Evolutionary conservation across 2,113 vertebrate species (phyloP), one percentile per base, ranked within the genome.

Genomic region (Laterallus jamaicensis): DNA sequence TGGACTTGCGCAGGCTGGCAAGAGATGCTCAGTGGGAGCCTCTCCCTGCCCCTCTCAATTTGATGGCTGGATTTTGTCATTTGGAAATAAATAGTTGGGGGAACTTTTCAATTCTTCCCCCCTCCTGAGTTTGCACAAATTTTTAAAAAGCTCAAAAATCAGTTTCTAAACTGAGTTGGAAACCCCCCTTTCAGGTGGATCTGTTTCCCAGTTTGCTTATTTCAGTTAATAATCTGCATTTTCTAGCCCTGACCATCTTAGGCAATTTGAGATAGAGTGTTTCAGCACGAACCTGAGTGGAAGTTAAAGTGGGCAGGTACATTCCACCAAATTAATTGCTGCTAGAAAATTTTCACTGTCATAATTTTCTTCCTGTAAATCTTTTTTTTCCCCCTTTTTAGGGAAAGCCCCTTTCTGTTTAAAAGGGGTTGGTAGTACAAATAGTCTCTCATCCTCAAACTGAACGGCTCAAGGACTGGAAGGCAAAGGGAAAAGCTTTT

Each of bases 21-120:
- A 64, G 29, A 1, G 1, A 18, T 31, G 49, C 10, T 68, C 1
- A 1, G 60, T n/a, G 35, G 0, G 37, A 54, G 12, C 15, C 17
- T n/a, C 50, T 70, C 50, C 19, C 10, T n/a, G 26, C 9, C 14
- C 25, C 12, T 81, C 9, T 32, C 9, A 6, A 19, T 35, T 44
- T 55, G 18, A 29, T 60, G 71, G 11, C 28, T 26, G 49, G 28
- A 21, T 60, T 56, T 47, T 69, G 11, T 62, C 2, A 24, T 18
- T 31, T 15, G n/a, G 67, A 92, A 40, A 71, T 47, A 31, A 40
- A 71, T 47, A 31, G 17, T 0, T 44, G 31, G 68, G 22, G 29
- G 10, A 75, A 6, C 1, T 44, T 70, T 69, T 39, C 9, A 7
- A 3, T 25, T 73, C 44, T 47, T 47, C 44, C 44, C 3, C 44